These are phyloP conservation scores for Chlorodrepanis virens DNA, from an alignment of 2,113 vertebrate species.

Conservation along the genomic window DNA sequence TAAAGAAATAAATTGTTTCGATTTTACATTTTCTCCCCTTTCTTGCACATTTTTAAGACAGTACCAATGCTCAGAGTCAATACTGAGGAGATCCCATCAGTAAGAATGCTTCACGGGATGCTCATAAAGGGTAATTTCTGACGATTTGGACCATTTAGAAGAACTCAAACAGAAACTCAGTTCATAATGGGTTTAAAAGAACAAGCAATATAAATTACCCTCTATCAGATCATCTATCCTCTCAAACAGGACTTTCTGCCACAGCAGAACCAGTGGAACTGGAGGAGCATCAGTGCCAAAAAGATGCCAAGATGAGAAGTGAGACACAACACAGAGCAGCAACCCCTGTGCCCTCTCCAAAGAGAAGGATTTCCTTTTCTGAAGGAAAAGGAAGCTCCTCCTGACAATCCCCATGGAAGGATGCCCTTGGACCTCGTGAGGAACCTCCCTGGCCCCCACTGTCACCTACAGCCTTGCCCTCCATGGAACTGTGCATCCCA, in stretches of 20 bases:
- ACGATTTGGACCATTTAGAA: neutral
- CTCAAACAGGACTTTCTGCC: neutral
- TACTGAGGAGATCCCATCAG: neutral
- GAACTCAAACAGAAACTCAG: neutral
- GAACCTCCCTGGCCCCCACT: neutral
- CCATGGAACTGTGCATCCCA: rapidly evolving
- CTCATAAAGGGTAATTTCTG: neutral
- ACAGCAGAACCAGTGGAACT: neutral
- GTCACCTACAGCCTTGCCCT: neutral
- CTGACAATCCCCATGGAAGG: rapidly evolving
- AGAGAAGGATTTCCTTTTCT: neutral
- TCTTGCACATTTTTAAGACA: neutral
- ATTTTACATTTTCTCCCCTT: neutral
- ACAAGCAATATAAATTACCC: neutral
- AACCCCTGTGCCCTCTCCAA: neutral
- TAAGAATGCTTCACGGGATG: neutral
- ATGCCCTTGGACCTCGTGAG: rapidly evolving
- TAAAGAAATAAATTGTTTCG: neutral
- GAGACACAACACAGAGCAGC: neutral
- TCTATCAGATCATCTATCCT: neutral
- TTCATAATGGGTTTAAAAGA: neutral
- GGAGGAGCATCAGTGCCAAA: neutral
- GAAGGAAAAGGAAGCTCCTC: neutral
- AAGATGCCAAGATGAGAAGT: neutral
- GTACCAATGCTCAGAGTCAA: neutral